Evolutionary conservation across 2,797 vertebrate species (phyloP).

Genomic region (Pseudocheirus occidentalis): DNA sequence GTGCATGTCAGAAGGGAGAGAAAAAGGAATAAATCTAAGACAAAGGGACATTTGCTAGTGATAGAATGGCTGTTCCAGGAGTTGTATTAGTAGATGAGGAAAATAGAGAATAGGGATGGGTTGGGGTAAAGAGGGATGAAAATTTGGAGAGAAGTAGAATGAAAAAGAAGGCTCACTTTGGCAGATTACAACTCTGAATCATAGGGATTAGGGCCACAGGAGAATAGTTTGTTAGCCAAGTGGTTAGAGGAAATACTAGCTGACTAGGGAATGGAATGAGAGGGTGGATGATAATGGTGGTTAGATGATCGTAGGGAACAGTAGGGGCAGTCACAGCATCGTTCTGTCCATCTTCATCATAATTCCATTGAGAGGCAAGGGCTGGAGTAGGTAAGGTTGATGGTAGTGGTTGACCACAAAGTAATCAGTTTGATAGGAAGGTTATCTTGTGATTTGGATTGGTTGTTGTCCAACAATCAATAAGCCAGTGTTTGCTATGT

Average conservation of each 20-base stretch:
- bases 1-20: background rate
- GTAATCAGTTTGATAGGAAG: background rate
- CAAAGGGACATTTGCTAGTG: background rate
- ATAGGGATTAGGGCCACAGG: background rate
- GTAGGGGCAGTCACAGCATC: background rate
- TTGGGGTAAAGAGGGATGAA: background rate
- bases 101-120: background rate
- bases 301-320: background rate
- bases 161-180: background rate
- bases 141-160: background rate
- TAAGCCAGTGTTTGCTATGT: background rate
- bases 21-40: background rate
- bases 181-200: background rate
- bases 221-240: background rate
- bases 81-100: background rate
- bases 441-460: background rate
- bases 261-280: background rate
- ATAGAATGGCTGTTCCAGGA: background rate
- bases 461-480: background rate
- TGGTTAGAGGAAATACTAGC: background rate
- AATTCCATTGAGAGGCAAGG: background rate
- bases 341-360: background rate
- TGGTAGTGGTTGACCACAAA: background rate
- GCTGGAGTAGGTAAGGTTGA: background rate
- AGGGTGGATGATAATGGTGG: background rate